Conservation (phyloP, 2,888 invertebrate species). For the Smittia aterrima region DNA sequence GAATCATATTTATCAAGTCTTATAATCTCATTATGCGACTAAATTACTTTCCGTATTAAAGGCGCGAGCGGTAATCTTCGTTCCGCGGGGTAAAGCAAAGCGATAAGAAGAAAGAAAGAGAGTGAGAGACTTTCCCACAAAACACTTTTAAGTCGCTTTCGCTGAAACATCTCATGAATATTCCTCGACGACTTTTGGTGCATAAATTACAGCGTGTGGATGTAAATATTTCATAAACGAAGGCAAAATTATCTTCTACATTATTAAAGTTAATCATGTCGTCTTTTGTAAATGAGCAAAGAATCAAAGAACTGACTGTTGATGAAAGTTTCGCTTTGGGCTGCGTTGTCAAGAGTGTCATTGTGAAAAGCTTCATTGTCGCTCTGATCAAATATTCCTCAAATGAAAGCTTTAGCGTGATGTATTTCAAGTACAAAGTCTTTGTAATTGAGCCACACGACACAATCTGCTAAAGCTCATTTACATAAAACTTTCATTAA, state of each 20-base stretch:
- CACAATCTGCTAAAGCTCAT: too few species aligned
- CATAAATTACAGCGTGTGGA: neutral
- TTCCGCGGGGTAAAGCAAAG: neutral
- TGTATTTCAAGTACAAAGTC: too few species aligned
- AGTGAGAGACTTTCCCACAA: neutral
- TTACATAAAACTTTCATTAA: too few species aligned
- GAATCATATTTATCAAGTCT: constrained; percentile 22
- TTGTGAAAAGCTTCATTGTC: too few species aligned
- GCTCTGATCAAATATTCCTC: too few species aligned
- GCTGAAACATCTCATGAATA: neutral
- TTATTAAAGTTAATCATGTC: constrained; percentile 1
- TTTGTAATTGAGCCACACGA: too few species aligned
- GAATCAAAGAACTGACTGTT: too few species aligned
- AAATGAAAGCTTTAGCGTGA: too few species aligned
- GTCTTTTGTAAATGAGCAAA: neutral
- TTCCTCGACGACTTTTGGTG: neutral
- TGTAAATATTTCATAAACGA: constrained; percentile 8
- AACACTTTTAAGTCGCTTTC: neutral
- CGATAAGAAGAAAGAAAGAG: neutral
- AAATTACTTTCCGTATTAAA: constrained; percentile 17
- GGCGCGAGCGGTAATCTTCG: neutral
- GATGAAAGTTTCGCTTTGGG: too few species aligned
- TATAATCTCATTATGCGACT: constrained; percentile 20
- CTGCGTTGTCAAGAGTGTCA: too few species aligned
- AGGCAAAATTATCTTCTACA: neutral